Conservation (phyloP, 2,888 invertebrate species). For the Nematopogon swammerdamellus region DNA sequence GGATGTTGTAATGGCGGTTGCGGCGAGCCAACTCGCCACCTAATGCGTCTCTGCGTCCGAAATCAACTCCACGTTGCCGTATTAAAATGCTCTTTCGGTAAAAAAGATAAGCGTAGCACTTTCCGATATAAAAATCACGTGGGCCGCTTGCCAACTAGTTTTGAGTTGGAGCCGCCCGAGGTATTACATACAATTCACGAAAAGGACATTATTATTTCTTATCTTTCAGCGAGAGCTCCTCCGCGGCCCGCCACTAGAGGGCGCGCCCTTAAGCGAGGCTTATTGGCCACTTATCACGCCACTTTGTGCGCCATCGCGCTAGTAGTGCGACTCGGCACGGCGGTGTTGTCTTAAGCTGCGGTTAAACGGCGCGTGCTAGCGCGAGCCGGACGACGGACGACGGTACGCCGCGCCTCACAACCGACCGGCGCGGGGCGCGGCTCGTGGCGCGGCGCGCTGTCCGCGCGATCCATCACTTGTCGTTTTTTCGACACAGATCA, state of each 20-base stretch:
- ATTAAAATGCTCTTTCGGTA: slow-evolving; percentile 6
- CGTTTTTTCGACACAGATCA: too few species aligned
- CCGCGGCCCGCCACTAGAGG: not conserved
- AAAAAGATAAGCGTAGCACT: slow-evolving; percentile 8
- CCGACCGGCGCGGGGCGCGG: too few species aligned
- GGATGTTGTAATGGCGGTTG: too few species aligned
- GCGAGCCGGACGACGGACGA: too few species aligned
- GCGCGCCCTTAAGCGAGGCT: not conserved
- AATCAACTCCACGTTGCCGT: not conserved
- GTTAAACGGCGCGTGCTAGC: too few species aligned
- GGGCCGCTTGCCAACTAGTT: slow-evolving; percentile 7
- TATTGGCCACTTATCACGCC: not conserved
- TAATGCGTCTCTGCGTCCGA: too few species aligned
- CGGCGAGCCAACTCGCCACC: too few species aligned
- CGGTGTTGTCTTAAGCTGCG: not conserved
- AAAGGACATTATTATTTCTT: slow-evolving; percentile 12
- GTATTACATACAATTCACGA: slow-evolving; percentile 12
- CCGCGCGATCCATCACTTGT: too few species aligned
- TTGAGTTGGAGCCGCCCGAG: slow-evolving; percentile 3
- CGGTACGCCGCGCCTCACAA: too few species aligned
- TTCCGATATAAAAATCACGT: slow-evolving; percentile 9
- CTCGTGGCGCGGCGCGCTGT: too few species aligned
- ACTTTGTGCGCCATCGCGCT: not conserved
- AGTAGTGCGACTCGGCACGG: too few species aligned
- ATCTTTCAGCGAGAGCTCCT: slow-evolving; percentile 2